Conservation (phyloP, 2,797 vertebrate genomes). For the Chelon auratus region DNA sequence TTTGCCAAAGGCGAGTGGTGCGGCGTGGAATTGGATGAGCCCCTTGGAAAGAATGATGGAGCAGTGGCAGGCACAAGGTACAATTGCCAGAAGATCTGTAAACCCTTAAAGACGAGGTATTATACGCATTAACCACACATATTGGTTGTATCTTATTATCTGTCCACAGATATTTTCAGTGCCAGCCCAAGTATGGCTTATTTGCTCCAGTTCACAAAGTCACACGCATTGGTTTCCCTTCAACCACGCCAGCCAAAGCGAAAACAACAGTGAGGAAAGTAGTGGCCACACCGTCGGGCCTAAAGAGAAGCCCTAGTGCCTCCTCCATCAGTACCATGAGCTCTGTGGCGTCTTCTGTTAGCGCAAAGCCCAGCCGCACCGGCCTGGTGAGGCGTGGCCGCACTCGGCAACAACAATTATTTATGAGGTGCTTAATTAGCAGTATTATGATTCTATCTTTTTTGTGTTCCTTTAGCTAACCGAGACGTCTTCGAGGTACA, state of each 20-base stretch:
- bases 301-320: slow-evolving; percentile 96
- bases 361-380: slow-evolving; percentile 97
- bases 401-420: neutral
- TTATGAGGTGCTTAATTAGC: neutral
- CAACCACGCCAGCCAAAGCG: slow-evolving; percentile 96
- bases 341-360: slow-evolving; percentile 95
- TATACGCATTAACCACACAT: neutral
- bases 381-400: slow-evolving; percentile 90
- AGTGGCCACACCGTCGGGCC: slow-evolving; percentile 82
- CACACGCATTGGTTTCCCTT: slow-evolving; percentile 97
- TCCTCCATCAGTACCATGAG: slow-evolving; percentile 98
- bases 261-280: slow-evolving; percentile 91
- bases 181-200: slow-evolving; percentile 95
- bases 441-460: slow-evolving; percentile 17
- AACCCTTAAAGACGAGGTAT: neutral
- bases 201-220: slow-evolving; percentile 99
- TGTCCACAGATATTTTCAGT: slow-evolving; percentile 94
- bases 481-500: slow-evolving; percentile 96
- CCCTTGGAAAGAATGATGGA: slow-evolving; percentile 97
- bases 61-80: slow-evolving; percentile 98
- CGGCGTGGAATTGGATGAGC: slow-evolving; percentile 96
- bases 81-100: neutral
- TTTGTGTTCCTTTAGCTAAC: slow-evolving; percentile 88
- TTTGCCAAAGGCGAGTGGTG: slow-evolving; percentile 99
- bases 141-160: slow-evolving; percentile 24